Conservation (phyloP, 1,140 invertebrate species). For the Penaeus indicus region DNA sequence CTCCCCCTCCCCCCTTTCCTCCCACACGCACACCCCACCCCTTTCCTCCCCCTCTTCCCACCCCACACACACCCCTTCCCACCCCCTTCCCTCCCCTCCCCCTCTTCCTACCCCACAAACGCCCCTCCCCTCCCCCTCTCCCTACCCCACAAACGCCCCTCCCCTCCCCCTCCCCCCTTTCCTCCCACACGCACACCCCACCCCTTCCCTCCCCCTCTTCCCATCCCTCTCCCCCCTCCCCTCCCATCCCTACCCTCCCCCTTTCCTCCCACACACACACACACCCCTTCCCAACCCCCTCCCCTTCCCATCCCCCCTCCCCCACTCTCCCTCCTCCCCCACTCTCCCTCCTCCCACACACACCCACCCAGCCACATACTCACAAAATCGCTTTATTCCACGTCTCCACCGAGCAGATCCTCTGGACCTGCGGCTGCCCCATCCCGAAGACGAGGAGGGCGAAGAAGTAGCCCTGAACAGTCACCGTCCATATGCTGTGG, state of each 20-base stretch:
- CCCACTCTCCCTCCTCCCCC: not conserved
- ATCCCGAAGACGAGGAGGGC: constrained; percentile 73
- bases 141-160: not conserved
- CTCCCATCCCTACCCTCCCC: not conserved
- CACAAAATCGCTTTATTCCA: constrained; percentile 48
- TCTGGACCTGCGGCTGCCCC: constrained; percentile 74
- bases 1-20: too few species aligned
- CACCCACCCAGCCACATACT: constrained; percentile 26
- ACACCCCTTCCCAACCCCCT: not conserved
- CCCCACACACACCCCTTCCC: too few species aligned
- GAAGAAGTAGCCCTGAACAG: constrained; percentile 72
- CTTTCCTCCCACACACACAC: not conserved
- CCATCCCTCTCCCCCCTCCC: too few species aligned
- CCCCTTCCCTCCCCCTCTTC: not conserved
- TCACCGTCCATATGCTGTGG: constrained; percentile 73
- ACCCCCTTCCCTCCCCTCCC: too few species aligned
- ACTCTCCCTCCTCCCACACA: too few species aligned
- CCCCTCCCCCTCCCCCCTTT: not conserved
- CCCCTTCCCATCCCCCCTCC: not conserved
- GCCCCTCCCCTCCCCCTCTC: too few species aligned
- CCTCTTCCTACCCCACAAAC: too few species aligned
- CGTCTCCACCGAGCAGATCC: constrained; percentile 69
- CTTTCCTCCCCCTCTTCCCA: too few species aligned
- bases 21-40: too few species aligned
- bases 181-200: not conserved